A percentile compares a stretch with the other conserved stretches of the same genome.
These are phyloP conservation scores for Hippoglossus hippoglossus DNA, from an alignment of 2,797 vertebrate species.

Conservation along the genomic window DNA sequence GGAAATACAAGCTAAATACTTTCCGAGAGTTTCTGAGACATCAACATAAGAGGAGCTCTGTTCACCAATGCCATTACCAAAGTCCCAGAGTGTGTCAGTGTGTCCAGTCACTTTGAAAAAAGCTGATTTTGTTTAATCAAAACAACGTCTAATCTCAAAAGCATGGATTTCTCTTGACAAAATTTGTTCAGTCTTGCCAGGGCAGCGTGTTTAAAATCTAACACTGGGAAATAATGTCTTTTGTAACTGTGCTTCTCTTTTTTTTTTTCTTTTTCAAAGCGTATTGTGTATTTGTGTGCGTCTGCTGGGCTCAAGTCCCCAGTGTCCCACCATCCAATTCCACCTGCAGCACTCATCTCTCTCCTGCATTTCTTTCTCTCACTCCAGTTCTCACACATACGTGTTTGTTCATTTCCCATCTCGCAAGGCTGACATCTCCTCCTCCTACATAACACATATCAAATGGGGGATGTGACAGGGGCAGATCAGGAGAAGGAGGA, in stretches of 20 bases:
- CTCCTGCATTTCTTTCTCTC: constrained; percentile 64
- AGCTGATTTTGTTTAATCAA: constrained; percentile 29
- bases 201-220: constrained; percentile 28
- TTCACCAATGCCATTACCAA: constrained; percentile 47
- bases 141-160: constrained; percentile 46
- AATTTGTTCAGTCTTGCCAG: constrained; percentile 16
- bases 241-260: constrained; percentile 35
- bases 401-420: constrained; percentile 77
- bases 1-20: constrained; percentile 80
- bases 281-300: constrained; percentile 40
- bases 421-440: constrained; percentile 73
- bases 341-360: constrained; percentile 71
- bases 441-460: constrained; percentile 79
- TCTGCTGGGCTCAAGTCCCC: constrained; percentile 59
- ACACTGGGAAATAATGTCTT: constrained; percentile 18
- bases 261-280: constrained; percentile 3
- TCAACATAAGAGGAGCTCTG: constrained; percentile 65
- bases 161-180: constrained; percentile 32
- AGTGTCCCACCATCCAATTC: constrained; percentile 70
- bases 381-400: constrained; percentile 67
- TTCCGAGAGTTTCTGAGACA: constrained; percentile 73
- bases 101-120: constrained; percentile 49
- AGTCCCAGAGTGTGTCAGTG: constrained; percentile 48
- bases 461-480: constrained; percentile 82
- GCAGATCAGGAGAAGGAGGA: constrained; percentile 74